phyloP scores from a whole-genome alignment of 2,888 invertebrate species.

The Hirtodrosophila cameraria region DNA sequence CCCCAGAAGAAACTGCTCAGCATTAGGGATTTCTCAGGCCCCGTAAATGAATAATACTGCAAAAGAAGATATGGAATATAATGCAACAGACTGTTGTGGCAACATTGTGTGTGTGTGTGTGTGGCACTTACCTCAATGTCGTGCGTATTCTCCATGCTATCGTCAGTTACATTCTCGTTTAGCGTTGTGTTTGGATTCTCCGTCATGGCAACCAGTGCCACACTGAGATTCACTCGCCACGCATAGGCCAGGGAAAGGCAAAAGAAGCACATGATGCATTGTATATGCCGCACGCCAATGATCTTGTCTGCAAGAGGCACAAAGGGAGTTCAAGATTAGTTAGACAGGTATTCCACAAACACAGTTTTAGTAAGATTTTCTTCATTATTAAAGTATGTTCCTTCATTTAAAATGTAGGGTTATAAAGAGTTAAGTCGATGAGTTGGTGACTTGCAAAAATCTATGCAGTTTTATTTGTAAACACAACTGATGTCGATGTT shows the following conservation, averaged over 20 bases:
- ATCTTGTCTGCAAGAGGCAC: conserved; percentile 73
- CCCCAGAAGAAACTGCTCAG: conserved; percentile 89
- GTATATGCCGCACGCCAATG: conserved; percentile 87
- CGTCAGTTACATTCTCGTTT: conserved; percentile 1
- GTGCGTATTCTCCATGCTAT: not conserved
- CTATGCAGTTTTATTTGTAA: too few relatives aligned
- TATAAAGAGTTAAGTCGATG: too few relatives aligned
- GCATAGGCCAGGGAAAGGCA: conserved; percentile 87
- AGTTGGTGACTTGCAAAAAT: too few relatives aligned
- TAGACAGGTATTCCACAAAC: too few relatives aligned
- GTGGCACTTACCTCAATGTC: conserved; percentile 16
- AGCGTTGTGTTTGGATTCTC: conserved; percentile 81
- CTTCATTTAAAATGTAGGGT: too few relatives aligned
- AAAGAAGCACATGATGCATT: conserved; percentile 87
- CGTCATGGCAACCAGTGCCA: conserved; percentile 90
- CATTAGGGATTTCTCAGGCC: conserved; percentile 85
- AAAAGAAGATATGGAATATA: not conserved
- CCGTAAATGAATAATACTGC: conserved; percentile 87
- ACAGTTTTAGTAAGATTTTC: too few relatives aligned
- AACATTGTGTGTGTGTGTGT: too few relatives aligned
- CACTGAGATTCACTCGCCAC: conserved; percentile 88
- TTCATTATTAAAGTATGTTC: too few relatives aligned
- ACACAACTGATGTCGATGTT: too few relatives aligned
- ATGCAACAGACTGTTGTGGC: not conserved
- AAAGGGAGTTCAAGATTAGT: too few relatives aligned